Percentiles rank a stretch among this genome's conserved stretches.
Evolutionary conservation across 2,113 vertebrate genomes (phyloP).

Genomic region (Abramis brama): DNA sequence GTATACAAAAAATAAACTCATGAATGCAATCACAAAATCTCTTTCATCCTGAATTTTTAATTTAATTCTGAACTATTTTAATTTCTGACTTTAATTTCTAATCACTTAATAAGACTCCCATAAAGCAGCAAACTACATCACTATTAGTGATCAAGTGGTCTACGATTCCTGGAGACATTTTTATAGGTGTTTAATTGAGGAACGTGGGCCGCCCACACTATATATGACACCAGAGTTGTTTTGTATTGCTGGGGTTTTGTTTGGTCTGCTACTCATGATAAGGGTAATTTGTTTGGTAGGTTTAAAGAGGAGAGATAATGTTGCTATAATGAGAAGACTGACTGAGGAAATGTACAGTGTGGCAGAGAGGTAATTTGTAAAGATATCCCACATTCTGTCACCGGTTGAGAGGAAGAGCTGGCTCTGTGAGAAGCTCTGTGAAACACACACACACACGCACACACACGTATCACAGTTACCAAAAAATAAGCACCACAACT

Average conservation of each 20-base stretch:
- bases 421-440: background rate
- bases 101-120: background rate
- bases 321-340: slow-evolving; percentile 58
- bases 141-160: background rate
- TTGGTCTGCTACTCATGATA: slow-evolving; percentile 55
- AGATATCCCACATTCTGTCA: slow-evolving; percentile 49
- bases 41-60: background rate
- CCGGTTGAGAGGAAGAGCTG: slow-evolving; percentile 26
- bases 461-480: background rate
- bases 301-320: slow-evolving; percentile 58
- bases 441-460: slow-evolving; percentile 13
- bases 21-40: background rate
- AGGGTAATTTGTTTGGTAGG: slow-evolving; percentile 51
- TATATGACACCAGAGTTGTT: slow-evolving; percentile 50
- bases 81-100: background rate
- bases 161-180: background rate
- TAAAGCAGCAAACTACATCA: background rate
- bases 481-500: no score
- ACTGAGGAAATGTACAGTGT: slow-evolving; percentile 58
- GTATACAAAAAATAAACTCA: slow-evolving; percentile 28
- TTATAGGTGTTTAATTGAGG: background rate
- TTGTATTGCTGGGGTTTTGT: slow-evolving; percentile 51
- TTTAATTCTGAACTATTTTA: background rate
- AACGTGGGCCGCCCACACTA: background rate
- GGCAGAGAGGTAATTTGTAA: slow-evolving; percentile 58